Evolutionary conservation across 1,140 invertebrate species (phyloP).

Genomic region (Rhagoletis zephyria): DNA sequence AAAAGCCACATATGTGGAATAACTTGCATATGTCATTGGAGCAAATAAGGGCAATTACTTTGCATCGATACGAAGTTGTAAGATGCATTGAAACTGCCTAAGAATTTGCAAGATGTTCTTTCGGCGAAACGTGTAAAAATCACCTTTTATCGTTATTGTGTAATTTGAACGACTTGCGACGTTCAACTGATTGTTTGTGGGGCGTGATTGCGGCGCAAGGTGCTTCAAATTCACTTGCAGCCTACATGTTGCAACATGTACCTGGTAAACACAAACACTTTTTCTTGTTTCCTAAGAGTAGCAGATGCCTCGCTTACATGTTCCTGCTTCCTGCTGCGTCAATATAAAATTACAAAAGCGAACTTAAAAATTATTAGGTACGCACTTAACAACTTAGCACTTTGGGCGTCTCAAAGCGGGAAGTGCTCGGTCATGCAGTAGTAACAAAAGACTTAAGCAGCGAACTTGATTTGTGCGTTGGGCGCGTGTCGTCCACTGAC

Average conservation of each 20-base stretch:
- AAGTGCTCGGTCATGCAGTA: background rate
- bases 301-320: slow-evolving; percentile 43
- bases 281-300: background rate
- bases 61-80: background rate
- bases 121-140: background rate
- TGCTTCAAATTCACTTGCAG: background rate
- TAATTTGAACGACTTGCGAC: slow-evolving; percentile 42
- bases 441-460: slow-evolving; percentile 33
- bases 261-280: background rate
- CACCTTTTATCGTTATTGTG: slow-evolving; percentile 32
- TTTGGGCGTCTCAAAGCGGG: background rate
- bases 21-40: slow-evolving; percentile 28
- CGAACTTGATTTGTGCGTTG: slow-evolving; percentile 37
- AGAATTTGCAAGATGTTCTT: slow-evolving; percentile 29
- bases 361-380: slow-evolving; percentile 32
- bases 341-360: background rate
- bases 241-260: background rate
- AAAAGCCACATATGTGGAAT: background rate
- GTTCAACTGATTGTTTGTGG: slow-evolving; percentile 43
- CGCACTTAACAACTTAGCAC: slow-evolving; percentile 24
- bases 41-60: slow-evolving; percentile 40
- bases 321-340: slow-evolving; percentile 10
- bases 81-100: background rate
- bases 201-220: slow-evolving; percentile 37
- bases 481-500: slow-evolving; percentile 17